These are phyloP conservation scores for Dryobotodes eremita DNA, from an alignment of 2,888 invertebrate genomes.

Conservation along the genomic window DNA sequence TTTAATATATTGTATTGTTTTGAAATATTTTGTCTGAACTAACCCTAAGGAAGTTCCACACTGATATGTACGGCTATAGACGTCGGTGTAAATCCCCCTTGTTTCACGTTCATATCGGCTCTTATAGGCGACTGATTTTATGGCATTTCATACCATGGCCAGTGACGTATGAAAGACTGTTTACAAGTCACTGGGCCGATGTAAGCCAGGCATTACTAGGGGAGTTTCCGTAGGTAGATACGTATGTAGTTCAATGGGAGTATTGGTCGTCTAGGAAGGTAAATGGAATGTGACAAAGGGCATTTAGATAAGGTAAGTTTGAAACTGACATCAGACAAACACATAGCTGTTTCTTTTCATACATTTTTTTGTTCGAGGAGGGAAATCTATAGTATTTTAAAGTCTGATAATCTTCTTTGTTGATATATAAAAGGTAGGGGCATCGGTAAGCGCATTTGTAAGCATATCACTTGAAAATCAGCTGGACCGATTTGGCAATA, in stretches of 20 bases:
- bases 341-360: background rate
- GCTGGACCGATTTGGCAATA: too few species aligned
- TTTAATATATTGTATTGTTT: background rate
- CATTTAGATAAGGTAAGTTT: constrained; percentile 14
- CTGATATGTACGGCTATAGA: constrained; percentile 29
- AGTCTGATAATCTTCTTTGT: too few species aligned
- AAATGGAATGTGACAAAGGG: constrained; percentile 18
- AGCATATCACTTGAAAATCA: too few species aligned
- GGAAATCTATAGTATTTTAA: background rate
- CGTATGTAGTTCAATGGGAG: background rate
- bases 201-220: constrained; percentile 44
- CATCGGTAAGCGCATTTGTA: too few species aligned
- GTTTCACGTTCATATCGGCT: constrained; percentile 73
- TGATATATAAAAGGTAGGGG: too few species aligned
- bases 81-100: constrained; percentile 62
- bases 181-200: constrained; percentile 67
- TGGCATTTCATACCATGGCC: constrained; percentile 69
- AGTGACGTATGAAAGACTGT: constrained; percentile 67
- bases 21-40: constrained; percentile 5
- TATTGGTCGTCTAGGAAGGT: background rate
- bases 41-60: constrained; percentile 33
- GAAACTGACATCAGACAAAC: background rate
- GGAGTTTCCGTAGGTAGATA: background rate
- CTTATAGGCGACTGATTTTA: constrained; percentile 76
- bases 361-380: background rate